A percentile compares a stretch with the other conserved stretches of the same genome.
phyloP scores from a whole-genome alignment of 2,113 vertebrate genomes.

The Pangasianodon hypophthalmus region DNA sequence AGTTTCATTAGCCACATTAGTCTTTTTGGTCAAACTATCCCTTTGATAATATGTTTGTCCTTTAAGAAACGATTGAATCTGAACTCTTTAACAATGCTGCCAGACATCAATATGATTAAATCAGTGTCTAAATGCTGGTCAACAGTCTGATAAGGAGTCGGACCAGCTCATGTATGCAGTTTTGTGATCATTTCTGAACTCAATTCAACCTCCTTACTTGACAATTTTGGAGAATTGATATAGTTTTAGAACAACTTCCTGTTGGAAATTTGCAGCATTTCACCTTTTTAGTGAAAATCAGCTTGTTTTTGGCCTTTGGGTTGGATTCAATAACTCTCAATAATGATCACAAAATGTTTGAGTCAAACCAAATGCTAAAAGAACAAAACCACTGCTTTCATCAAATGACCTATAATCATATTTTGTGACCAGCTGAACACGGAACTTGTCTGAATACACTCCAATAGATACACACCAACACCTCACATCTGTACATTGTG shows the following conservation, averaged over 20 bases:
- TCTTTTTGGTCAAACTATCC: background rate
- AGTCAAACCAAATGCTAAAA: background rate
- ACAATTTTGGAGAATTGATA: background rate
- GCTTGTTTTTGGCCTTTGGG: background rate
- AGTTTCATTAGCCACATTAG: no score
- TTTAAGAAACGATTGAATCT: background rate
- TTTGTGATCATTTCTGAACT: background rate
- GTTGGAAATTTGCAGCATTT: background rate
- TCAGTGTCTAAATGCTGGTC: background rate
- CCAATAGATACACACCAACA: background rate
- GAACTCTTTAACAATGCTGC: background rate
- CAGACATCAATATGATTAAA: background rate
- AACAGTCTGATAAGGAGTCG: background rate
- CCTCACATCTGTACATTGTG: constrained; percentile 29
- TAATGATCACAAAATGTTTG: background rate
- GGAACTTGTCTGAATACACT: constrained; percentile 10
- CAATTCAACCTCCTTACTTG: background rate
- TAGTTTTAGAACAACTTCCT: background rate
- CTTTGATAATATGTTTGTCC: background rate
- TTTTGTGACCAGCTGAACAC: background rate
- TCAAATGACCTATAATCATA: background rate
- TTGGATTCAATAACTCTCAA: background rate
- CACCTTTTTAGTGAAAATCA: background rate
- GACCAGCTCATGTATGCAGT: background rate
- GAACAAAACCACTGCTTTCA: background rate